Evolutionary conservation across 1,140 invertebrate species (phyloP).

Genomic region (Lethrus apterus): DNA sequence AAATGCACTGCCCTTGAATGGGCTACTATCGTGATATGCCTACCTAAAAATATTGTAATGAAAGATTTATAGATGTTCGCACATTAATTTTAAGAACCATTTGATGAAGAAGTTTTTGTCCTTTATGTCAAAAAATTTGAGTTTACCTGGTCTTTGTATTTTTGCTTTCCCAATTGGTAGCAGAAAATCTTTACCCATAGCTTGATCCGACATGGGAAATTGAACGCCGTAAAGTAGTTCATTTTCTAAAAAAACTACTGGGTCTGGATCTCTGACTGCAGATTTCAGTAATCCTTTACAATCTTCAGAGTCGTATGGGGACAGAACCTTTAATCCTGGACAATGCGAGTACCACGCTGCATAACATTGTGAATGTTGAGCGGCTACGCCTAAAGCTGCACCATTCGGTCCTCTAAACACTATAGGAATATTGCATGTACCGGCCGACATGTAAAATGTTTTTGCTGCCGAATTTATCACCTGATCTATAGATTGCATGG

Average conservation of each 20-base stretch:
- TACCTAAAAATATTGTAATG: no score
- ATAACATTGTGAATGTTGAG: conserved; percentile 72
- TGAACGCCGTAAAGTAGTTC: conserved; percentile 60
- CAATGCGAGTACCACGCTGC: conserved; percentile 62
- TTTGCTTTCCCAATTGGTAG: conserved; percentile 73
- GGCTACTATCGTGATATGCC: conserved; percentile 59
- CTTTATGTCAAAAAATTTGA: no score
- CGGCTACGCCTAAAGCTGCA: conserved; percentile 59
- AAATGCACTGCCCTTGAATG: conserved; percentile 47
- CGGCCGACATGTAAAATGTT: conserved; percentile 68
- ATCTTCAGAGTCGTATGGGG: conserved; percentile 64
- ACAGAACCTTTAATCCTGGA: conserved; percentile 67
- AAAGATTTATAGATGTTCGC: no score
- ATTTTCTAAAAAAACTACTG: conserved; percentile 65
- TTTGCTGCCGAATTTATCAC: conserved; percentile 69
- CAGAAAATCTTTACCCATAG: conserved; percentile 56
- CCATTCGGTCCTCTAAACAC: conserved; percentile 73
- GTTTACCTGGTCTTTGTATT: conserved; percentile 57
- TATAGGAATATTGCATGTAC: conserved; percentile 58
- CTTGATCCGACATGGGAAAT: conserved; percentile 45
- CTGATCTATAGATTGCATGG: conserved; percentile 74
- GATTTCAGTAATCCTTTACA: conserved; percentile 59
- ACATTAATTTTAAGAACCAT: no score
- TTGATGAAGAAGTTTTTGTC: no score
- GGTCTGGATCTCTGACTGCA: conserved; percentile 60